Base-by-base conservation (phyloP, 1,140 invertebrate genomes). In the Eurosta solidaginis region DNA sequence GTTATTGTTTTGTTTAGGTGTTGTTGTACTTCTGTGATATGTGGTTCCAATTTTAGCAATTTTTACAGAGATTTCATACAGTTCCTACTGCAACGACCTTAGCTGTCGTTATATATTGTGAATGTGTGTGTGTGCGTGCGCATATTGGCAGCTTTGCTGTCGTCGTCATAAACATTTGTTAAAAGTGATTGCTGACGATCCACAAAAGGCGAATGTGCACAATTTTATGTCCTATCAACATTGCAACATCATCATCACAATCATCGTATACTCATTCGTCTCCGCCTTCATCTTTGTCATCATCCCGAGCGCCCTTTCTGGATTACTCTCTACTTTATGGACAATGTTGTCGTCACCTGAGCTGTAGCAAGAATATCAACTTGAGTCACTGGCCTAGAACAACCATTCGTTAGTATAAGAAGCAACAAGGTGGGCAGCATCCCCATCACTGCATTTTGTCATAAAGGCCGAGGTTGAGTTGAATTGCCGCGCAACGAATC, bases 21-120 rank as follows among this genome's bases (percentile, higher is more conserved):
- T 27, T 74, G 68, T 47, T 7, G 40, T 10, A 63, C 54, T 2
- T 33, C 29, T 27, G 29, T 63, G 40, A 74, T 74, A 45, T 47
- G 68, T 47, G 68, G 68, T 47, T 74, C 45, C 40, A 75, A 78
- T 78, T 63, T 78, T 20, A 75, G 47, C 40, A 78, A 78, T 78
- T 78, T 78, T 78, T 73, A 78, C 78, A 76, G 78, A 78, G 50
- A 78, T 76, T 76, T 63, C 52, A 50, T 52, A 63, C 59, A 78
- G 74, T 78, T 78, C 74, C 74, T 78, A 74, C 77, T 52, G 47
- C n/a, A n/a, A 17, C 52, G 47, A 40, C 40, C 76, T 59, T 2
- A 47, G 42, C 44, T n/a, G 22, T 22, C 1, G 42, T 25, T n/a
- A 42, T 3, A 6, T 27, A 33, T 74, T 44, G 36, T 17, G 68